Conservation (phyloP, 2,888 invertebrate genomes). For the Eumacrocentrus americanus region DNA sequence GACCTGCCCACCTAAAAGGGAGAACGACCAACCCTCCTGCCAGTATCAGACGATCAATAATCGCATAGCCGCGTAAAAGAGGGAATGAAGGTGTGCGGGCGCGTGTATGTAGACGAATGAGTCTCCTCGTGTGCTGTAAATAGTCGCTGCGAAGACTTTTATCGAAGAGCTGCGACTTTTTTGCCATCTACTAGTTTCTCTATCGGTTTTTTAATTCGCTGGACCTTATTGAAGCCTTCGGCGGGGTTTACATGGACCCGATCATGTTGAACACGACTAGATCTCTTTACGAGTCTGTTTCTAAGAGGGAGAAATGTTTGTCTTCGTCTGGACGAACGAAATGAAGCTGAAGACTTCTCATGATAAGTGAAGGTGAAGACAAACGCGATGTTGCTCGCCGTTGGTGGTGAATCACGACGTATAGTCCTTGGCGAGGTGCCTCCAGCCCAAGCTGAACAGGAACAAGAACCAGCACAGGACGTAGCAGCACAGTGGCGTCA, state of each 20-base stretch:
- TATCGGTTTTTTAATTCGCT: neutral
- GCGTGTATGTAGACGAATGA: slow-evolving; percentile 10
- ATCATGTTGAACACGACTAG: neutral
- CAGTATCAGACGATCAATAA: slow-evolving; percentile 28
- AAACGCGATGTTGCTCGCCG: slow-evolving; percentile 67
- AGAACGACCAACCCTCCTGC: slow-evolving; percentile 11
- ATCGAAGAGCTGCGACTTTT: neutral
- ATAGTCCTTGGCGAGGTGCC: slow-evolving; percentile 58
- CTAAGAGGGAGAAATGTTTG: slow-evolving; percentile 11
- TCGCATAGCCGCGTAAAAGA: slow-evolving; percentile 18
- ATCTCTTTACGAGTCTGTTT: too few relatives aligned
- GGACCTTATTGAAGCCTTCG: neutral
- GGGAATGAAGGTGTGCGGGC: slow-evolving; percentile 12
- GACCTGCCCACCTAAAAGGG: slow-evolving; percentile 22
- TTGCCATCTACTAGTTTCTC: too few relatives aligned
- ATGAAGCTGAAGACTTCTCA: neutral
- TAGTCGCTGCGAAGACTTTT: slow-evolving; percentile 7
- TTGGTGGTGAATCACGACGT: slow-evolving; percentile 63
- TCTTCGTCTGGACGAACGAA: slow-evolving; percentile 6
- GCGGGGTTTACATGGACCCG: neutral
- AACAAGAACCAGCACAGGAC: slow-evolving; percentile 57
- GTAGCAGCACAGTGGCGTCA: slow-evolving; percentile 56
- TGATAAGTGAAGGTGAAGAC: slow-evolving; percentile 22
- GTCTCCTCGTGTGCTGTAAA: slow-evolving; percentile 21
- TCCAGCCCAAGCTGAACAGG: slow-evolving; percentile 53